These are phyloP conservation scores for Xenopus borealis DNA, from an alignment of 2,113 vertebrate species.

Conservation along the genomic window DNA sequence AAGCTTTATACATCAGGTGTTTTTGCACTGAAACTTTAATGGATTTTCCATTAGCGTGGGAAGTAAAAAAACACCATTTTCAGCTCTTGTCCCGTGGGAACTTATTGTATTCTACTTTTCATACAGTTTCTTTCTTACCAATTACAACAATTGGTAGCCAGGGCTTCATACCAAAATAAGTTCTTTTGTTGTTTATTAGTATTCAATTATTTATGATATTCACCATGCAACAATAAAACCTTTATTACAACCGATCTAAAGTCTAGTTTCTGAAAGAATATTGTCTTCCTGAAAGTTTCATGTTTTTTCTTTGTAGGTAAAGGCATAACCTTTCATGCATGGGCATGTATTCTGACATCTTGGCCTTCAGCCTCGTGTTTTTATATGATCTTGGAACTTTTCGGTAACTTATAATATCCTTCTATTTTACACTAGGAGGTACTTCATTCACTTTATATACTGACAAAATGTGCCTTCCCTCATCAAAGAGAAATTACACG, in stretches of 20 bases:
- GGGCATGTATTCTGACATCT: no score
- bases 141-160: constrained; percentile 6
- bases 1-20: constrained; percentile 26
- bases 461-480: no score
- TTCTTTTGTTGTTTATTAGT: background rate
- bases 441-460: no score
- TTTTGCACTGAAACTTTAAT: constrained; percentile 19
- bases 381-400: no score
- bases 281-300: no score
- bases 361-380: no score
- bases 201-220: constrained; percentile 13
- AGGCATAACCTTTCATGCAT: no score
- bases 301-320: no score
- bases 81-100: constrained; percentile 30
- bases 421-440: no score
- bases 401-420: no score
- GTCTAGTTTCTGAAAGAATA: no score
- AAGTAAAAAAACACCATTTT: constrained; percentile 25
- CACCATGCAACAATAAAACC: background rate
- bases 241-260: background rate
- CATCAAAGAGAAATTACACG: no score
- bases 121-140: constrained; percentile 8
- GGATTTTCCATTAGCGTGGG: constrained; percentile 38
- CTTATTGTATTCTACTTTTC: constrained; percentile 22
- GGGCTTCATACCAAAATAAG: background rate